Percentiles rank a stretch among this genome's conserved stretches.
Conservation (phyloP, 2,113 vertebrate genomes). For the Tiliqua scincoides region DNA sequence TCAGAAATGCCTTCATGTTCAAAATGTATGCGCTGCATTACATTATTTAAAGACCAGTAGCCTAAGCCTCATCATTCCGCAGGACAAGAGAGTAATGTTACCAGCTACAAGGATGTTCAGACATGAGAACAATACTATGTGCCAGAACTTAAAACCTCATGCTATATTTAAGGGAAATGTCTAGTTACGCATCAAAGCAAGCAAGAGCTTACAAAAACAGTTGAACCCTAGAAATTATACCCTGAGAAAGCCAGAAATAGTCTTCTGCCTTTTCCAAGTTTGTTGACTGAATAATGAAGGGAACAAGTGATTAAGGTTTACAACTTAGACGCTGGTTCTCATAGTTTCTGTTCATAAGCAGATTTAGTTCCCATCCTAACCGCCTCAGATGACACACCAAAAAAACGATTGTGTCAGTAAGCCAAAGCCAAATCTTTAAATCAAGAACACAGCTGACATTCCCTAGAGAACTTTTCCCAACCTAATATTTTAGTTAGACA, state of each 20-base stretch:
- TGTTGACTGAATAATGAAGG: not conserved
- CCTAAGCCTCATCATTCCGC: not conserved
- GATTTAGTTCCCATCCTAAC: constrained; percentile 34
- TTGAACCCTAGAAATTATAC: constrained; percentile 63
- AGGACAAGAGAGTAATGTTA: constrained; percentile 26
- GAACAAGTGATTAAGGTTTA: not conserved
- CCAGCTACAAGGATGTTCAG: constrained; percentile 50
- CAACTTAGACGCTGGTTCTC: not conserved
- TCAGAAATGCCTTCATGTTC: not conserved
- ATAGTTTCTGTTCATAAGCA: constrained; percentile 28
- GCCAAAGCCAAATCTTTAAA: not conserved
- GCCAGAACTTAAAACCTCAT: constrained; percentile 50
- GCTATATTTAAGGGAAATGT: constrained; percentile 47
- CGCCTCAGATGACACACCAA: constrained; percentile 45
- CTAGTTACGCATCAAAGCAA: constrained; percentile 50
- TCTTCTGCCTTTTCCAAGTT: not conserved
- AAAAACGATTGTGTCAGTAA: not conserved
- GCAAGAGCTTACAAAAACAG: not conserved
- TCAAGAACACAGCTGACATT: constrained; percentile 55
- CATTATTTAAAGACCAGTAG: not conserved
- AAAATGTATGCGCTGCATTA: not conserved
- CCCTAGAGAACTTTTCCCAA: not conserved
- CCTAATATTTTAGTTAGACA: not conserved
- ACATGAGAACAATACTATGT: constrained; percentile 22
- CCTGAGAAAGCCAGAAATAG: constrained; percentile 57